Conservation (phyloP, 2,113 vertebrate genomes). For the Brachyistius frenatus region DNA sequence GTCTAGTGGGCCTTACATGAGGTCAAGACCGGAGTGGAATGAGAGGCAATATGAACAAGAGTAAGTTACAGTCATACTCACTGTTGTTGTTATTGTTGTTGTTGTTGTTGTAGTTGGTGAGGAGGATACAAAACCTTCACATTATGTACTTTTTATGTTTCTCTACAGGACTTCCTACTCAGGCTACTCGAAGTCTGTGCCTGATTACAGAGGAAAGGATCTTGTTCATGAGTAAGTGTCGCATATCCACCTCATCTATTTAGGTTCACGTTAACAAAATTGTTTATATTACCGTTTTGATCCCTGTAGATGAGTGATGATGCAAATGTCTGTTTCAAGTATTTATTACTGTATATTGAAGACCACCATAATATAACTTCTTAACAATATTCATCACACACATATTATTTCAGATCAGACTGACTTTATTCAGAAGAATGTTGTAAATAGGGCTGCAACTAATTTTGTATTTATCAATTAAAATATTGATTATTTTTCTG, state of each 20-base stretch:
- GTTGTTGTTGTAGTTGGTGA: neutral
- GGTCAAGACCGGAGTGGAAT: constrained; percentile 53
- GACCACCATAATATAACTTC: too few relatives aligned
- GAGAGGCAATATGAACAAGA: constrained; percentile 53
- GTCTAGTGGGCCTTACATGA: constrained; percentile 52
- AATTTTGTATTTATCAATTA: too few relatives aligned
- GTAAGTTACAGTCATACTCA: constrained; percentile 44
- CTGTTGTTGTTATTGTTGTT: neutral
- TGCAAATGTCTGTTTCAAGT: neutral
- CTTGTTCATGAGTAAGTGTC: constrained; percentile 69
- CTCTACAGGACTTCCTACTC: constrained; percentile 55
- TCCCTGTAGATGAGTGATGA: neutral
- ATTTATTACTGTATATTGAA: too few relatives aligned
- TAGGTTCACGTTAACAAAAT: neutral
- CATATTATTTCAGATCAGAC: too few relatives aligned
- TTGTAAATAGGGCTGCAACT: too few relatives aligned
- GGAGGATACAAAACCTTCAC: neutral
- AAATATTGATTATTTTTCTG: too few relatives aligned
- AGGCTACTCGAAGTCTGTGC: constrained; percentile 27
- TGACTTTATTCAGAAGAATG: too few relatives aligned
- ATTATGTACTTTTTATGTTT: neutral
- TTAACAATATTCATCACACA: too few relatives aligned
- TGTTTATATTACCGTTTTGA: neutral
- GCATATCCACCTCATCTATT: neutral
- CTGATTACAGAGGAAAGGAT: constrained; percentile 57